A percentile compares a stretch with the other conserved stretches of the same genome.
Conservation (phyloP, 2,888 invertebrate genomes). For the Drosophila leonis region DNA sequence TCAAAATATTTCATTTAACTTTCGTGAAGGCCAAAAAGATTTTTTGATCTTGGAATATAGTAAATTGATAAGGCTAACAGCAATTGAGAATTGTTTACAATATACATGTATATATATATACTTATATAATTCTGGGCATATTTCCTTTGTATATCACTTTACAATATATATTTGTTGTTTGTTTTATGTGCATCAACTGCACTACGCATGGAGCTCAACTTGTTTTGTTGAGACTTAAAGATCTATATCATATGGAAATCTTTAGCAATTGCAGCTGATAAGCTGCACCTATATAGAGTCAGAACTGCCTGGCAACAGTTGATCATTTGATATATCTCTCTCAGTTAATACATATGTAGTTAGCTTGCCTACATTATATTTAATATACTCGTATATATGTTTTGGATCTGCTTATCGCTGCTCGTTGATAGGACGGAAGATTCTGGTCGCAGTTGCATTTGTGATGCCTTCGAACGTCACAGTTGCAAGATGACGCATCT, state of each 20-base stretch:
- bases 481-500: slow-evolving; percentile 9
- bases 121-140: not conserved
- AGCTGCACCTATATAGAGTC: slow-evolving; percentile 1
- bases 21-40: not conserved
- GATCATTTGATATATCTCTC: not conserved
- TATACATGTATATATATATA: not conserved
- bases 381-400: not conserved
- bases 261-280: slow-evolving; percentile 27
- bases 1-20: not conserved
- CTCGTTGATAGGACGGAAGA: slow-evolving; percentile 9
- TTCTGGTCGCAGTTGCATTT: slow-evolving; percentile 9
- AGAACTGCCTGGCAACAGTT: slow-evolving; percentile 12
- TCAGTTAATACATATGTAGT: not conserved
- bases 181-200: not conserved
- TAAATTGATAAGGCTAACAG: not conserved
- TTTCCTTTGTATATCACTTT: not conserved
- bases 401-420: slow-evolving; percentile 8
- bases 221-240: not conserved
- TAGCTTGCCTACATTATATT: not conserved
- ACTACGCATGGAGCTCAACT: not conserved
- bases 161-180: not conserved
- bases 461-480: not conserved
- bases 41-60: not conserved
- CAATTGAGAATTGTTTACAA: not conserved
- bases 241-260: slow-evolving; percentile 9